Conservation (phyloP, 1,140 invertebrate species). For the Drosophila varians region DNA sequence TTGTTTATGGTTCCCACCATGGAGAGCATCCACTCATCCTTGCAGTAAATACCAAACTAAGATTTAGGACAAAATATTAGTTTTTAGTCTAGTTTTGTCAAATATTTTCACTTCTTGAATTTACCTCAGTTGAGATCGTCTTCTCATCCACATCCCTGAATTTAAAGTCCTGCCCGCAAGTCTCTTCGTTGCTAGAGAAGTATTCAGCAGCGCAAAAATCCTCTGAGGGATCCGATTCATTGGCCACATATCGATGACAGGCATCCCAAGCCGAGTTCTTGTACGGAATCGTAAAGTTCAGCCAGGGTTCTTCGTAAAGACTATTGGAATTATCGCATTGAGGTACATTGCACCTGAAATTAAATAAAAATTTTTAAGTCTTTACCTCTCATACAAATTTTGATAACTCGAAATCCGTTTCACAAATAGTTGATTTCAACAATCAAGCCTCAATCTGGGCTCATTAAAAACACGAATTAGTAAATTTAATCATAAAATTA, state of each 20-base stretch:
- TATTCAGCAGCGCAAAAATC: constrained; percentile 52
- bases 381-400: too few relatives aligned
- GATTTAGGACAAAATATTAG: constrained; percentile 36
- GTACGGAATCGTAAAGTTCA: constrained; percentile 84
- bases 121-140: constrained; percentile 76
- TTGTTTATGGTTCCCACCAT: constrained; percentile 90
- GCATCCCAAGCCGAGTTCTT: constrained; percentile 82
- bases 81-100: constrained; percentile 9
- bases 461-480: too few relatives aligned
- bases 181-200: constrained; percentile 74
- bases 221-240: constrained; percentile 14
- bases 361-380: too few relatives aligned
- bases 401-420: too few relatives aligned
- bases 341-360: constrained; percentile 86
- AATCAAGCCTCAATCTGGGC: too few relatives aligned
- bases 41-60: constrained; percentile 86
- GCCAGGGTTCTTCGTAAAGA: constrained; percentile 85
- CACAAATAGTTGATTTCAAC: too few relatives aligned
- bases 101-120: too few relatives aligned
- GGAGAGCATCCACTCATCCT: constrained; percentile 88
- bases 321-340: constrained; percentile 85
- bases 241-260: constrained; percentile 83
- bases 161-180: constrained; percentile 62
- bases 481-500: too few relatives aligned
- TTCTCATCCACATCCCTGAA: constrained; percentile 62